Conservation (phyloP, 2,113 vertebrate species). For the Misgurnus anguillicaudatus region DNA sequence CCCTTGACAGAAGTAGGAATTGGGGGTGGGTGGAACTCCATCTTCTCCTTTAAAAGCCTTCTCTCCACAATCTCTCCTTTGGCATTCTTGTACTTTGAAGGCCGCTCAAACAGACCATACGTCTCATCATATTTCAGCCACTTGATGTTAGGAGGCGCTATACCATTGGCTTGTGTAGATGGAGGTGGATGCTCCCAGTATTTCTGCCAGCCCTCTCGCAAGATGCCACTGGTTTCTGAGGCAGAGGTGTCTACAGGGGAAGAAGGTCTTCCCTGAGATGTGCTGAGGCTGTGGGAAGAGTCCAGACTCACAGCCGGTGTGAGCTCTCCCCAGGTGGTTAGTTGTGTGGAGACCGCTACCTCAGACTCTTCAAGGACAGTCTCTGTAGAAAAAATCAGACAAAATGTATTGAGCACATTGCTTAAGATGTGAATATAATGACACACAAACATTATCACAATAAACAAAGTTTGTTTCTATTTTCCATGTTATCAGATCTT, state of each 20-base stretch:
- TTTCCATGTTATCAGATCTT: not conserved
- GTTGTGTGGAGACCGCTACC: not conserved
- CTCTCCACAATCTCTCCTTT: slow-evolving; percentile 28
- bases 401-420: too few relatives aligned
- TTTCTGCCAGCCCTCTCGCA: slow-evolving; percentile 29
- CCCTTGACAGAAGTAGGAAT: slow-evolving; percentile 6
- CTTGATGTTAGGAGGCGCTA: slow-evolving; percentile 6
- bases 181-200: slow-evolving; percentile 19
- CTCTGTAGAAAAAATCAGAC: not conserved
- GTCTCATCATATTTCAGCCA: not conserved
- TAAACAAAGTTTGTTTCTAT: not conserved
- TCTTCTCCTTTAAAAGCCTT: slow-evolving; percentile 26
- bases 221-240: not conserved
- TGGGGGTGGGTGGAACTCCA: slow-evolving; percentile 36
- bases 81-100: slow-evolving; percentile 14
- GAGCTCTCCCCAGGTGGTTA: slow-evolving; percentile 17
- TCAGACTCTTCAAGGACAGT: not conserved
- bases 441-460: too few relatives aligned
- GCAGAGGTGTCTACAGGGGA: too few relatives aligned
- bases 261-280: too few relatives aligned
- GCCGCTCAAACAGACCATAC: too few relatives aligned
- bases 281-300: too few relatives aligned
- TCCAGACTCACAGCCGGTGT: too few relatives aligned
- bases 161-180: slow-evolving; percentile 14
- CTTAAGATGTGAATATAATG: too few relatives aligned